Evolutionary conservation across 2,888 invertebrate genomes (phyloP).

Genomic region (Esperia sulphurella): DNA sequence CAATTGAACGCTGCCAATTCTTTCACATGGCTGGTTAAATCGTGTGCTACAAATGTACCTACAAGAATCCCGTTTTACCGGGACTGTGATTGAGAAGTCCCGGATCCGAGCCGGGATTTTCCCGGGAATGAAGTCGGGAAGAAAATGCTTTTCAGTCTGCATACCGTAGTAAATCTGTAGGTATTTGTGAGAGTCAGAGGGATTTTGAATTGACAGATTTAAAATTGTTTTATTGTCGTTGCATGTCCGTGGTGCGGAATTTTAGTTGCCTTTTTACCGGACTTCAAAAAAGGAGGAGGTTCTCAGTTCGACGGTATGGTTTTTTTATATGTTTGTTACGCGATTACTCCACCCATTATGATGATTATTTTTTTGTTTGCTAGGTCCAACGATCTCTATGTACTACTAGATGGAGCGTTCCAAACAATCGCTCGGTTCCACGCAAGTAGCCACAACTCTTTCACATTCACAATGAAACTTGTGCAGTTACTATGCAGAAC

Average conservation of each 20-base stretch:
- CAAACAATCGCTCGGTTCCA: too few species aligned
- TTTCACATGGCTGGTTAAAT: neutral
- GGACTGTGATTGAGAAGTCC: conserved; percentile 41
- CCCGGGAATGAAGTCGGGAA: conserved; percentile 25
- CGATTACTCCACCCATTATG: too few species aligned
- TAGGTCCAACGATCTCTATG: too few species aligned
- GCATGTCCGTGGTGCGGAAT: neutral
- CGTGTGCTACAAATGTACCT: conserved; percentile 16
- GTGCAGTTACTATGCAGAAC: too few species aligned
- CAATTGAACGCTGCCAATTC: neutral
- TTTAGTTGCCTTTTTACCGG: neutral
- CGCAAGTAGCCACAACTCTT: too few species aligned
- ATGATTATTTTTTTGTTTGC: too few species aligned
- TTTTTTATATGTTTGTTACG: too few species aligned
- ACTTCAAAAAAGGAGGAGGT: too few species aligned
- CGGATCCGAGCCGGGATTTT: conserved; percentile 36
- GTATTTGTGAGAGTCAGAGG: conserved; percentile 21
- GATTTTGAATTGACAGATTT: conserved; percentile 42
- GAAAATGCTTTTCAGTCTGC: conserved; percentile 34
- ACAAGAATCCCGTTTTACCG: conserved; percentile 32
- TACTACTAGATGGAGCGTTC: too few species aligned
- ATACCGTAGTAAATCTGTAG: conserved; percentile 29
- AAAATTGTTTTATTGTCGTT: conserved; percentile 31
- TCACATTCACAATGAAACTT: too few species aligned
- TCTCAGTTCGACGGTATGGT: too few species aligned